phyloP scores from a whole-genome alignment of 2,888 invertebrate genomes.

The Parnassius apollo region DNA sequence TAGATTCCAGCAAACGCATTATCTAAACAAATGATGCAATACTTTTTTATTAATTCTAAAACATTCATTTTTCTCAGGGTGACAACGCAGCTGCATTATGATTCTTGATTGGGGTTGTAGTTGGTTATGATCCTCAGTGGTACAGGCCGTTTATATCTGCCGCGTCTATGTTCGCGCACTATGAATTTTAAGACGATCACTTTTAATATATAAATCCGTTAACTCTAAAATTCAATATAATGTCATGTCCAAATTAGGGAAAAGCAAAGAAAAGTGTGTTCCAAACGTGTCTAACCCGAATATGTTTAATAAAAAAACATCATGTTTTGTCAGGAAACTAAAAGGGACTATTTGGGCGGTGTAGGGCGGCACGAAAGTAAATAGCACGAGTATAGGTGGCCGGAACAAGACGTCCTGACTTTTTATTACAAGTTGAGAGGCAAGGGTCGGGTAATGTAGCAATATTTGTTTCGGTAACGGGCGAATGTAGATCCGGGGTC shows the following conservation, averaged over 20 bases:
- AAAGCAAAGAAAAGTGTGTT: constrained; percentile 36
- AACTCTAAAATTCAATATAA: no score
- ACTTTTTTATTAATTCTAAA: no score
- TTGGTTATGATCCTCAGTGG: no score
- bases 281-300: neutral
- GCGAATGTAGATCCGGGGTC: constrained; percentile 17
- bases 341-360: constrained; percentile 41
- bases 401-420: constrained; percentile 49
- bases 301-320: constrained; percentile 16
- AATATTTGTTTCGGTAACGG: constrained; percentile 50
- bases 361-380: constrained; percentile 36
- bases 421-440: constrained; percentile 57
- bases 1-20: no score
- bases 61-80: no score
- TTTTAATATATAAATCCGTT: no score
- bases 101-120: no score
- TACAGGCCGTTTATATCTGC: no score
- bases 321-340: constrained; percentile 35
- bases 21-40: no score
- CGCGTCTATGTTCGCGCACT: no score
- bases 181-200: no score
- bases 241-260: neutral
- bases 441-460: constrained; percentile 49
- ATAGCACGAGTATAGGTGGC: constrained; percentile 47
- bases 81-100: no score